Evolutionary conservation across 2,797 vertebrate genomes (phyloP).

Genomic region (Lutra lutra): DNA sequence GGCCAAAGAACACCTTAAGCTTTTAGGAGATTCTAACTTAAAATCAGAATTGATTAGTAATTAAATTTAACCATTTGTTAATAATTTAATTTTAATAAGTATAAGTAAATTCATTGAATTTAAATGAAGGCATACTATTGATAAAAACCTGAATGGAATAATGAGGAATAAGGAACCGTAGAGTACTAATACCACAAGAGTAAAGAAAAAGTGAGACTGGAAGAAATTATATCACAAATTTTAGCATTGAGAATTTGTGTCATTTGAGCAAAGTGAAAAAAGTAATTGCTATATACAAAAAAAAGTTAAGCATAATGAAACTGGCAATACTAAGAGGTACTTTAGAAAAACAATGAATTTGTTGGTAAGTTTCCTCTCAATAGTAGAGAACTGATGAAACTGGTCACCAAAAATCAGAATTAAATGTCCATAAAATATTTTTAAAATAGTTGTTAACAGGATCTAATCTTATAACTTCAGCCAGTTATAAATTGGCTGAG

Average conservation of each 20-base stretch:
- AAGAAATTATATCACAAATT: neutral
- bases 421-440: neutral
- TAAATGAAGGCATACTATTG: neutral
- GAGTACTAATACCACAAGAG: neutral
- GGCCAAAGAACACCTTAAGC: neutral
- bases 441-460: neutral
- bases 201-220: neutral
- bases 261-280: neutral
- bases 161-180: neutral
- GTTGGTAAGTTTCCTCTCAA: neutral
- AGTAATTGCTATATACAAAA: neutral
- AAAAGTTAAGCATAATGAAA: neutral
- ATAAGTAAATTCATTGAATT: neutral
- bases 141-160: neutral
- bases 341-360: neutral
- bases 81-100: conserved; percentile 22
- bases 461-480: neutral
- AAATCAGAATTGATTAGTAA: neutral
- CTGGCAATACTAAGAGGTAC: neutral
- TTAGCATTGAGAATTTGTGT: neutral
- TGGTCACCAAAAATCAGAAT: neutral
- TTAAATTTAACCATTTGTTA: neutral
- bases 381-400: neutral
- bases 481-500: neutral
- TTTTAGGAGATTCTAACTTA: neutral